Conservation (phyloP, 2,113 vertebrate species). For the Morone chrysops region DNA sequence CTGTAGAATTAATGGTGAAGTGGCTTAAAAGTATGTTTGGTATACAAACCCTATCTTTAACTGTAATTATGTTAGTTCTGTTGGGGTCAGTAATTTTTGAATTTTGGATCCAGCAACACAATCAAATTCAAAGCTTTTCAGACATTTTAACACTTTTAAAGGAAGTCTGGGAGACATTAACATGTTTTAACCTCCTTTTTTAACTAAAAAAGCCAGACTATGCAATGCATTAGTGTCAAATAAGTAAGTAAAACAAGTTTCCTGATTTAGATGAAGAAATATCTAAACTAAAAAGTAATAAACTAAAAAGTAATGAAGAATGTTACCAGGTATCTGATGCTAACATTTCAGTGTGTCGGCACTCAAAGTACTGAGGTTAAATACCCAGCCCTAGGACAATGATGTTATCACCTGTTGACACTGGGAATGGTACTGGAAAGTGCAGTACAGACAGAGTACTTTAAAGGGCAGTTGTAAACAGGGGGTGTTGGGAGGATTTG, state of each 20-base stretch:
- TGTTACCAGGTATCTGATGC: too few species aligned
- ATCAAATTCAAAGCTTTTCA: background rate
- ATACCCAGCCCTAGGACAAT: background rate
- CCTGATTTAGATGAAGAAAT: background rate
- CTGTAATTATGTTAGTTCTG: background rate
- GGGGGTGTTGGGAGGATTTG: background rate
- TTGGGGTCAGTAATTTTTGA: too few species aligned
- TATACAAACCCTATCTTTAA: constrained; percentile 14
- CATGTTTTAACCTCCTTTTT: background rate
- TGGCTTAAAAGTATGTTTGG: constrained; percentile 12
- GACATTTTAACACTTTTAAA: background rate
- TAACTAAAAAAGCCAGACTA: background rate
- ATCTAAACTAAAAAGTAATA: background rate
- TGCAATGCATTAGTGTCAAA: background rate
- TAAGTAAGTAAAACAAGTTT: background rate
- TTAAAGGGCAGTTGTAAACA: background rate
- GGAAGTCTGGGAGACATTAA: background rate
- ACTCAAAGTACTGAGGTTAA: background rate
- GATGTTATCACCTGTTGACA: background rate
- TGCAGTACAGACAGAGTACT: background rate
- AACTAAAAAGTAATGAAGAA: background rate
- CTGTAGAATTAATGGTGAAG: background rate
- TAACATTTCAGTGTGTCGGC: background rate
- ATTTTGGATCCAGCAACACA: background rate
- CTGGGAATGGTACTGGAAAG: background rate